A percentile compares a stretch with the other conserved stretches of the same genome.
Conservation (phyloP, 2,113 vertebrate genomes). For the Todiramphus chloris region DNA sequence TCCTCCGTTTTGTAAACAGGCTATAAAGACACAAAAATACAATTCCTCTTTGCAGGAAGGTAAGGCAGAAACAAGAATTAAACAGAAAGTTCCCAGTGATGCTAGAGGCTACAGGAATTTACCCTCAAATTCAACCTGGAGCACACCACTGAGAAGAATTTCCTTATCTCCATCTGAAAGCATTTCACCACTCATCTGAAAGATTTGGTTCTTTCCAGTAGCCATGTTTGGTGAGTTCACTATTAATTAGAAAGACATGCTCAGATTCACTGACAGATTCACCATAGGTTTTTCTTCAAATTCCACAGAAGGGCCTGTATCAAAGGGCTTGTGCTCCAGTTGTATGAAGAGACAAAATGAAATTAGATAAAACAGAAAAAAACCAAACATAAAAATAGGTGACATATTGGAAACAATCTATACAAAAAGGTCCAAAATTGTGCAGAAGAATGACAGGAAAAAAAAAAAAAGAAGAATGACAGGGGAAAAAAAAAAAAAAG, state of each 20-base stretch:
- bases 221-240: not conserved
- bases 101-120: not conserved
- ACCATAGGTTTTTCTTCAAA: not conserved
- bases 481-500: not conserved
- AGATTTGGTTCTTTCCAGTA: not conserved
- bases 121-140: not conserved
- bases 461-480: not conserved
- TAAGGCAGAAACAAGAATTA: not conserved
- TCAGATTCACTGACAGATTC: not conserved
- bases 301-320: not conserved
- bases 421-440: not conserved
- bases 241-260: not conserved
- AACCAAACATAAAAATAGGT: not conserved
- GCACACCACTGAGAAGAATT: not conserved
- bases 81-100: not conserved
- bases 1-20: not conserved
- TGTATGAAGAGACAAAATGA: not conserved
- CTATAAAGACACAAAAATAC: not conserved
- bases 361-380: not conserved
- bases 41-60: not conserved
- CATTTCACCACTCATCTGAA: not conserved
- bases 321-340: not conserved
- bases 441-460: not conserved
- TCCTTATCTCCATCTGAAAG: not conserved
- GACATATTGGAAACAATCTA: not conserved